Conservation (phyloP, 2,113 vertebrate species). For the Etia nguti region DNA sequence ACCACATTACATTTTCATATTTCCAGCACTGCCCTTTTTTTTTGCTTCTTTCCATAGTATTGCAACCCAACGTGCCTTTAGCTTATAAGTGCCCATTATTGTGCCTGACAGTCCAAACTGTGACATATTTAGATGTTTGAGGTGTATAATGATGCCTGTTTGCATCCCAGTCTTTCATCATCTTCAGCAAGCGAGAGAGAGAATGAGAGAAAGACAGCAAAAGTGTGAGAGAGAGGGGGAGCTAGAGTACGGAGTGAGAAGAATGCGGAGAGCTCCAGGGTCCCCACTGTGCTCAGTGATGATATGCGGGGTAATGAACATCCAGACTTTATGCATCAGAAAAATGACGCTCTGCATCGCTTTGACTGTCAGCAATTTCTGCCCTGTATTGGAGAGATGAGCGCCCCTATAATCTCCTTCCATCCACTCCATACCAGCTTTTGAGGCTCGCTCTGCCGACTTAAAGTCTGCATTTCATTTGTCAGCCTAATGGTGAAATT, state of each 20-base stretch:
- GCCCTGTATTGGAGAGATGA: slow-evolving; percentile 35
- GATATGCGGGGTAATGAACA: slow-evolving; percentile 69
- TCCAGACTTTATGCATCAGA: slow-evolving; percentile 58
- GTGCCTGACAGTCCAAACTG: background rate
- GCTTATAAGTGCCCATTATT: slow-evolving; percentile 28
- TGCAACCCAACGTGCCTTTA: background rate
- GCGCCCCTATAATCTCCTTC: slow-evolving; percentile 59
- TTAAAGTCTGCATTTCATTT: slow-evolving; percentile 64
- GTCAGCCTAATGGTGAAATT: slow-evolving; percentile 69
- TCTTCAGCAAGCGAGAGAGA: background rate
- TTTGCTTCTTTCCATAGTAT: background rate
- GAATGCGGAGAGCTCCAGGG: slow-evolving; percentile 33
- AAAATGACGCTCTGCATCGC: slow-evolving; percentile 45
- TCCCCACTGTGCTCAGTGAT: slow-evolving; percentile 45
- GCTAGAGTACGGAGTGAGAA: background rate
- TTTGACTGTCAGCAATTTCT: slow-evolving; percentile 60
- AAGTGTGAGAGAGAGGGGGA: background rate
- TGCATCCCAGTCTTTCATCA: slow-evolving; percentile 28
- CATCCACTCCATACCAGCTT: slow-evolving; percentile 53
- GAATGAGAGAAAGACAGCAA: background rate
- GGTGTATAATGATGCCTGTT: slow-evolving; percentile 36
- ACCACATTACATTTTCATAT: background rate
- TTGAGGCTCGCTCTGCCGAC: slow-evolving; percentile 50
- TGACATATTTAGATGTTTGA: slow-evolving; percentile 39
- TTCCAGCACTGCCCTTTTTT: background rate